Base-by-base conservation (phyloP, 2,797 vertebrate genomes). In the Staurois parvus region DNA sequence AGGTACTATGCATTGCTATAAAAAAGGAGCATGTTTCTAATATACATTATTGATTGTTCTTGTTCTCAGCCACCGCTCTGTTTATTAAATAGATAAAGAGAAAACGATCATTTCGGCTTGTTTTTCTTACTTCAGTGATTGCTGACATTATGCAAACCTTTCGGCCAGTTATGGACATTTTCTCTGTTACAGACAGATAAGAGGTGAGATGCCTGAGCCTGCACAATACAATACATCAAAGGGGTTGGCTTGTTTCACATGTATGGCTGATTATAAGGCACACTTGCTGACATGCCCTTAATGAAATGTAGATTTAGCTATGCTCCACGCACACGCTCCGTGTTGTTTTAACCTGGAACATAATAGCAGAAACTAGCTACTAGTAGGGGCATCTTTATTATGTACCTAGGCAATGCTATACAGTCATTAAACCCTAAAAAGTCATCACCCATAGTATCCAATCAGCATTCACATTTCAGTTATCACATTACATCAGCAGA, bases 1-100 rank as follows among this genome's bases (percentile, higher is more conserved):
- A 17, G 64, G 81, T 79, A 79, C 80, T 62, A 32, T 78, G 56
- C 76, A 59, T 30, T 26, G 66, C 69, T 79, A 78, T 74, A 83
- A 56, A 26, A 72, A 52, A 28, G 21, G 80, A 80, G 34, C 66
- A 56, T 72, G 81, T 72, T 74, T 83, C 75, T 87, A 37, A 79
- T 74, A 87, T 87, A 69, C 85, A 87, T 83, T 83, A 87, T 87
- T 87, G 81, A 87, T 87, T 79, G 34, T 15, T 7, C 81, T 74
- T 86, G 80, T 83, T 77, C 69, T 30, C 75, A 40, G 85, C 68
- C 74, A 42, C 59, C 10, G 68, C 56, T 32, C 75, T 59, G 68
- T 78, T 79, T 87, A 87, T 74, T 68, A 87, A 78, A 42, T 40
- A 83, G 56, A 75, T 74, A 79, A 77, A 74, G 48, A 74, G 66